Percentiles rank a stretch among this genome's conserved stretches.
These are phyloP conservation scores for Panorpa germanica DNA, from an alignment of 2,888 invertebrate species.

Conservation along the genomic window DNA sequence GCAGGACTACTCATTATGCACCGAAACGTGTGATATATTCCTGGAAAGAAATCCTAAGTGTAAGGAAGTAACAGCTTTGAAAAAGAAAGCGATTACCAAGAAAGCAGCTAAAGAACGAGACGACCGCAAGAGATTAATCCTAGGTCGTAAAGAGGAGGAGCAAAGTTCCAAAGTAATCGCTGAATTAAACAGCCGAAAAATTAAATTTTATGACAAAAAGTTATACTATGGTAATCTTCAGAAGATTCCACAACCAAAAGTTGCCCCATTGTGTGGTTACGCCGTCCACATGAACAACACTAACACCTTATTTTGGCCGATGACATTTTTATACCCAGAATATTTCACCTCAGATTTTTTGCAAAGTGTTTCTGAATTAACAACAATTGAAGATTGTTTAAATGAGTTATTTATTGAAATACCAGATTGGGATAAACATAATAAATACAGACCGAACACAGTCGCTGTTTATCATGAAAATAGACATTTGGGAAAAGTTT, in stretches of 20 bases:
- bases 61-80: constrained; percentile 31
- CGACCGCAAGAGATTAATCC: constrained; percentile 32
- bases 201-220: constrained; percentile 33
- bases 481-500: constrained; percentile 32
- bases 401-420: constrained; percentile 45
- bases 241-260: constrained; percentile 38
- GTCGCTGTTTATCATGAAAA: constrained; percentile 61
- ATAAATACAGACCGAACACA: constrained; percentile 36
- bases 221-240: constrained; percentile 28
- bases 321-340: constrained; percentile 78
- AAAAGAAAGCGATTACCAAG: constrained; percentile 27
- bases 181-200: constrained; percentile 26
- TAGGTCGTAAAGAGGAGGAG: constrained; percentile 27
- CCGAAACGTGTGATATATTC: constrained; percentile 50
- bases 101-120: constrained; percentile 26
- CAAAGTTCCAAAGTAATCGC: constrained; percentile 25
- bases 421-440: constrained; percentile 49
- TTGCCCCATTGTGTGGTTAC: constrained; percentile 41
- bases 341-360: constrained; percentile 74
- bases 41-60: constrained; percentile 35
- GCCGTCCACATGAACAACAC: constrained; percentile 40
- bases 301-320: constrained; percentile 61
- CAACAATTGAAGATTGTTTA: constrained; percentile 38
- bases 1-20: constrained; percentile 46
- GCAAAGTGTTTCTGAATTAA: constrained; percentile 52